phyloP scores from a whole-genome alignment of 30 jellyfish, hydroid and myxozoan species.

The Chironex yamaguchii region DNA sequence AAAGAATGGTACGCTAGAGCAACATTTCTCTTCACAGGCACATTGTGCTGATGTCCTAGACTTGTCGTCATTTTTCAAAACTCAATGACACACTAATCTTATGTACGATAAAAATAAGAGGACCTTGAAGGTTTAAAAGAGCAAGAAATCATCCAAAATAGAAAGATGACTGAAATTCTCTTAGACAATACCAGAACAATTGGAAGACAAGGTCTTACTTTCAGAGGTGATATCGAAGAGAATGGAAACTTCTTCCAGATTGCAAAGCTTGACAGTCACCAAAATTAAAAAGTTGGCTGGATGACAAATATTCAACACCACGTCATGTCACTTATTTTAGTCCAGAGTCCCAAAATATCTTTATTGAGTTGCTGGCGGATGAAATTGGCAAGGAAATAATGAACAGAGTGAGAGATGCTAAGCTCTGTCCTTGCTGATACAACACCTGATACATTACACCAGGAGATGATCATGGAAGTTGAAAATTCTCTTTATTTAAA shows the following conservation, averaged over 20 bases:
- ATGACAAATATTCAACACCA: not conserved
- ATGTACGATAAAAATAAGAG: not conserved
- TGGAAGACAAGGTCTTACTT: constrained; percentile 59
- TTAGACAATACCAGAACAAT: constrained; percentile 12
- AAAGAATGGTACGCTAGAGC: constrained; percentile 24
- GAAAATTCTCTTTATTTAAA: constrained; percentile 12
- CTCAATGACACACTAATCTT: not conserved
- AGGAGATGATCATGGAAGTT: not conserved
- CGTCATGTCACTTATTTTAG: constrained; percentile 22
- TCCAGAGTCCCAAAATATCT: constrained; percentile 23
- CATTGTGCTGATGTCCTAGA: not conserved
- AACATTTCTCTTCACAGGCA: constrained; percentile 3
- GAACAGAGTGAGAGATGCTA: constrained; percentile 3
- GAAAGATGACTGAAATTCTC: constrained; percentile 14
- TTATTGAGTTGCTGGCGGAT: no score
- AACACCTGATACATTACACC: constrained; percentile 32
- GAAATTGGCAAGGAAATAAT: constrained; percentile 9
- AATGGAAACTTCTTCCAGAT: constrained; percentile 45
- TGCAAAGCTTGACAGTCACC: constrained; percentile 31
- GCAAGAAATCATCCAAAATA: not conserved
- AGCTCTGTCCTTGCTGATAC: constrained; percentile 34
- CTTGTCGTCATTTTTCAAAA: not conserved
- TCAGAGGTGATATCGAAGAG: constrained; percentile 36
- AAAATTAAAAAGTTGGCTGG: constrained; percentile 8
- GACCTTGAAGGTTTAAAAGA: not conserved